Base-by-base conservation (phyloP, 2,797 vertebrate species). In the Morelia viridis region DNA sequence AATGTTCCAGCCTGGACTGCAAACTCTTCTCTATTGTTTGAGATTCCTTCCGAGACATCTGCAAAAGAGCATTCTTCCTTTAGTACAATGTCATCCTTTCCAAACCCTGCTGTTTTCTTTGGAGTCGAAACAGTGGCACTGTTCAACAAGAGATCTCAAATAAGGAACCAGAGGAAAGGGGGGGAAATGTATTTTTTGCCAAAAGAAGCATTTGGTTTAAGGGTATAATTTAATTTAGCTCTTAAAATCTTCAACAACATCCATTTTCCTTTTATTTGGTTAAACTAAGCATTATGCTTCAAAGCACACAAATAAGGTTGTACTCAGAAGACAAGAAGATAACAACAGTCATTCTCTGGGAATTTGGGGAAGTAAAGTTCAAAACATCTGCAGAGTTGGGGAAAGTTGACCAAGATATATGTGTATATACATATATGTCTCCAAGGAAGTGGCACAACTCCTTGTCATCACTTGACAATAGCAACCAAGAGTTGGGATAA, bases 1-100 rank as follows among this genome's bases (percentile, higher is more conserved):
- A 60, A 56, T 87, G 94, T 93, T 94, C 87, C 56, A 60, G 28
- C 93, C 31, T 93, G 92, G 61, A 91, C 61, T 95, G 94, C 92
- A 92, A 35, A 0, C 88, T 89, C 91, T 86, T 65, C 56, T 71
- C 91, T 64, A 90, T 94, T 95, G 93, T 93, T 91, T 92, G 92
- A 35, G 92, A 65, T 92, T 95, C 91, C 92, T 94, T 94, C 84
- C 0, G 0, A 96, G 90, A 94, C 92, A 92, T 46, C 3, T 60
- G 19, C 56, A 88, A 95, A 93, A 89, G 50, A 94, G 3, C 0
- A 0, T 68, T 94, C 65, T 56, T 28, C 80, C 93, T 91, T 56
- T 4, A 9, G 62, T 91, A 93, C 80, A 0, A 35, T 57, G 41
- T n/a, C 1, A 0, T 83, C 68, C 4, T 93, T 95, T 92, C 92